Conservation (phyloP, 2,888 invertebrate species). For the Diloba caeruleocephala region DNA sequence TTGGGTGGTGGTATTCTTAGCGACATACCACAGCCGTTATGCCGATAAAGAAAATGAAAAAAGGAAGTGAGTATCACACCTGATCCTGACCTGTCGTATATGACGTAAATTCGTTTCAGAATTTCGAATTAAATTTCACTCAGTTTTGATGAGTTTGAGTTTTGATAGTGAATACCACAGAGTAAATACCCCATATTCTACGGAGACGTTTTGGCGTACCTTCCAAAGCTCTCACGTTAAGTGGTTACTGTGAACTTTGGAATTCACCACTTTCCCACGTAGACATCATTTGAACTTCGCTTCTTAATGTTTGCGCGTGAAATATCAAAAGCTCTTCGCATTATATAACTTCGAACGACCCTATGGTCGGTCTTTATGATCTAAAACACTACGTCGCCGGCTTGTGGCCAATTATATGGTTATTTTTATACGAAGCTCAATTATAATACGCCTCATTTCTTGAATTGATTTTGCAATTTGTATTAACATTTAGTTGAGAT, state of each 20-base stretch:
- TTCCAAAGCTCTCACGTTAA: constrained; percentile 24
- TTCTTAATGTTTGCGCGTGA: constrained; percentile 52
- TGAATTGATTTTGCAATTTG: constrained; percentile 34
- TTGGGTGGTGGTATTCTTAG: no score
- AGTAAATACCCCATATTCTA: no score
- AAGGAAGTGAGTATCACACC: no score
- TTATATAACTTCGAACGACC: constrained; percentile 20
- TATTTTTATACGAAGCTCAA: constrained; percentile 34
- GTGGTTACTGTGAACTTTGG: constrained; percentile 19
- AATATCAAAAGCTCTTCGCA: constrained; percentile 54
- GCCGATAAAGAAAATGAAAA: no score
- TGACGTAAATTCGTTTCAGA: no score
- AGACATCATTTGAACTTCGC: constrained; percentile 25
- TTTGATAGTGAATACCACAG: no score
- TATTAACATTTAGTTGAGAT: constrained; percentile 11
- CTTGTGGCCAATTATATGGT: not conserved
- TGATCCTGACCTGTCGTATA: no score
- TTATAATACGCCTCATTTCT: constrained; percentile 31
- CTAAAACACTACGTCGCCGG: not conserved
- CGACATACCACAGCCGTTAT: no score
- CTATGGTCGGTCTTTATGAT: not conserved
- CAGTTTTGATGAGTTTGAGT: no score
- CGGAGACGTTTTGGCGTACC: constrained; percentile 4
- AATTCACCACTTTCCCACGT: constrained; percentile 50
- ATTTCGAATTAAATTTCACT: no score